Evolutionary conservation across 2,797 vertebrate genomes (phyloP).

Genomic region (Echiichthys vipera): DNA sequence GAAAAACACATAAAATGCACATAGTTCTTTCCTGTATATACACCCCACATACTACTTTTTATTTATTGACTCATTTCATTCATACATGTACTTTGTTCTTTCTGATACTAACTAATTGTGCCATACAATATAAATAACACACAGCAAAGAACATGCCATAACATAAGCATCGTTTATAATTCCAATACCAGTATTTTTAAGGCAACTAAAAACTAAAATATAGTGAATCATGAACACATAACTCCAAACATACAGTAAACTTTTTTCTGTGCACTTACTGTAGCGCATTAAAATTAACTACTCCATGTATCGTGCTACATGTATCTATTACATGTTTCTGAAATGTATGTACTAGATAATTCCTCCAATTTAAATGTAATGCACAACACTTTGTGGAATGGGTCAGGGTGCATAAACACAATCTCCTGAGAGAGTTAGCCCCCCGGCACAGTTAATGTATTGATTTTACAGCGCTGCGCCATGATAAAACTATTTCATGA

Average conservation of each 20-base stretch:
- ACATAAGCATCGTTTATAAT: no score
- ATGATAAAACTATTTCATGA: constrained; percentile 82
- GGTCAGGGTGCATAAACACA: constrained; percentile 79
- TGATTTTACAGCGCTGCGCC: constrained; percentile 73
- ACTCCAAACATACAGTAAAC: background rate
- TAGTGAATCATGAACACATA: background rate
- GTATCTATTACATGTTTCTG: constrained; percentile 52
- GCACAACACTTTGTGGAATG: constrained; percentile 65
- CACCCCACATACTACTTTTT: no score
- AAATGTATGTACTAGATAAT: constrained; percentile 66
- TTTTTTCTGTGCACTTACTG: background rate
- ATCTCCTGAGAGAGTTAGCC: constrained; percentile 69
- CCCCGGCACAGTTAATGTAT: constrained; percentile 74
- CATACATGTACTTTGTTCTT: no score
- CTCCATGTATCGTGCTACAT: constrained; percentile 24
- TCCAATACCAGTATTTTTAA: no score
- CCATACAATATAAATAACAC: no score
- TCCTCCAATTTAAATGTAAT: constrained; percentile 75
- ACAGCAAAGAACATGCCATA: no score
- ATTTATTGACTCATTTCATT: no score
- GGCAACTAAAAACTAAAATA: no score
- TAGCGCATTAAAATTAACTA: constrained; percentile 9
- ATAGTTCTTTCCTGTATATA: background rate
- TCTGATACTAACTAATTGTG: no score
- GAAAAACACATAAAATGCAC: background rate